Base-by-base conservation (phyloP, 1,140 invertebrate species). In the Drosophila yakuba region DNA sequence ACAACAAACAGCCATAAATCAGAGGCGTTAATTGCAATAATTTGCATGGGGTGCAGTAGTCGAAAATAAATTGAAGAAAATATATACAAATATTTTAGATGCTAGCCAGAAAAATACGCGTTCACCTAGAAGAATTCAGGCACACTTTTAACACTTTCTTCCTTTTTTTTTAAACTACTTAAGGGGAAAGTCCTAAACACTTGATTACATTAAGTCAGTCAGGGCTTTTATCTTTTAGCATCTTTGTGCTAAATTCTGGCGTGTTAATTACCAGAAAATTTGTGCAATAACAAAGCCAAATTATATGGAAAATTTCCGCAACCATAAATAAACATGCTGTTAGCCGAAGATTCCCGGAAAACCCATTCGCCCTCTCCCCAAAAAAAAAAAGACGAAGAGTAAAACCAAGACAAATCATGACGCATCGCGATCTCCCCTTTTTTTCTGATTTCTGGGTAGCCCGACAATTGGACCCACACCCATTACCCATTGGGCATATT, bases 401-500 rank as follows among this genome's bases (percentile, higher is more conserved):
- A 45, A 68, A 39, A 55, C 66, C 23, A 45, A 69, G 66, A 47
- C 63, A 20, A 50, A 69, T 59, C 51, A 69, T 77, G 74, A 76
- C 62, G 57, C 74, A 77, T 69, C 23, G 45, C 39, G 39, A 44
- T 67, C 54, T 47, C 52, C 44, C 58, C 44, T 43, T 45, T 17
- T 17, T 17, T 38, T 50, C 54, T 39, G 48, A 32, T 23, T 86
- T 82, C 82, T 66, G 51, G 64, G 69, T 86, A 81, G 51, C 12
- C 77, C 64, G 75, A 48, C 76, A 85, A 85, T 74, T 74, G 56
- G n/a, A 15, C 52, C 17, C 47, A 57, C 75, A 32, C 28, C 28
- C 28, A 32, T 8, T 32, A 77, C 83, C 74, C 74, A 80, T 75
- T 62, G 79, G 63, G 80, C 83, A 86, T 86, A 61, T 82, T 88